These are phyloP conservation scores for Drosophila parthenogenetica DNA, from an alignment of 2,888 invertebrate genomes.

Conservation along the genomic window DNA sequence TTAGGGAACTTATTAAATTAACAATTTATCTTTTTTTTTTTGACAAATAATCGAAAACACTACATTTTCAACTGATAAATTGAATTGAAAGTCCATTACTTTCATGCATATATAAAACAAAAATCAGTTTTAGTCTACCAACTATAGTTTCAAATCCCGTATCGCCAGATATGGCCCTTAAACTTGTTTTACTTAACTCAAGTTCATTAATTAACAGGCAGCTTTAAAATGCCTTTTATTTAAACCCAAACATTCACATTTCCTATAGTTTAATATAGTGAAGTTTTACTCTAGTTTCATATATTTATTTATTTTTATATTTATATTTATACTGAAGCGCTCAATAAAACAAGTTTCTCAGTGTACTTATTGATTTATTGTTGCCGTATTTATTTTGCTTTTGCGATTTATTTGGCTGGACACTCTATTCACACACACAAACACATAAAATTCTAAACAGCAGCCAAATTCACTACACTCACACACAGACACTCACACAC, in stretches of 20 bases:
- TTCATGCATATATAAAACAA: no score
- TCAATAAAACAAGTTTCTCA: conserved; percentile 41
- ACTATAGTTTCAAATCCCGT: no score
- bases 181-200: no score
- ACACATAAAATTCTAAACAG: conserved; percentile 57
- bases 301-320: not conserved
- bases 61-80: no score
- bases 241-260: not conserved
- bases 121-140: no score
- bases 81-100: no score
- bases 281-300: not conserved
- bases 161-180: no score
- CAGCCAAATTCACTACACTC: conserved; percentile 42
- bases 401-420: conserved; percentile 67
- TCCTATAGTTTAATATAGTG: not conserved
- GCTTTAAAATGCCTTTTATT: not conserved
- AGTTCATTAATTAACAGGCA: not conserved
- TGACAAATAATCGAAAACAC: no score
- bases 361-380: conserved; percentile 77
- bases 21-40: no score
- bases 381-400: conserved; percentile 64
- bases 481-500: conserved; percentile 17
- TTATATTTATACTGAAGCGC: conserved; percentile 19
- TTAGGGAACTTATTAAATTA: no score
- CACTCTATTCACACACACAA: conserved; percentile 35